A percentile compares a stretch with the other conserved stretches of the same genome.
Evolutionary conservation across 2,113 vertebrate genomes (phyloP).

Genomic region (Chloropsis cyanopogon): DNA sequence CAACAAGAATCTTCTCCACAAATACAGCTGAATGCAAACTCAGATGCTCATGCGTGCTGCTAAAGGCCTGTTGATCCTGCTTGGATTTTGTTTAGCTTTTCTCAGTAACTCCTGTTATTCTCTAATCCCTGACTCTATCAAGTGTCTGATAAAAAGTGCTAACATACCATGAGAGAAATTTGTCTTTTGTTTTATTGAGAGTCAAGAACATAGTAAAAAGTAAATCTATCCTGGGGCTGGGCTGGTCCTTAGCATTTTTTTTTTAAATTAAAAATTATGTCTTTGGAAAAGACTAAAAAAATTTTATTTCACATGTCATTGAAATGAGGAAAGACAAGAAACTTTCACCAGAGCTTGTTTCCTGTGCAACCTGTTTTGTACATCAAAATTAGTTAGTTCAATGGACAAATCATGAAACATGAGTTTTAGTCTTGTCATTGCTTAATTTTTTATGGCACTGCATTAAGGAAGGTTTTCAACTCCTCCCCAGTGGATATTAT

Average conservation of each 20-base stretch:
- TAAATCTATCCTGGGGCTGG: background rate
- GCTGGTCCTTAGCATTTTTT: background rate
- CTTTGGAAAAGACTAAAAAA: background rate
- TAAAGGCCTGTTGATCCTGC: background rate
- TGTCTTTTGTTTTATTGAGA: background rate
- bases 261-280: background rate
- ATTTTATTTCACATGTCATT: background rate
- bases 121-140: background rate
- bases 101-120: background rate
- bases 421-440: background rate
- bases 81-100: background rate
- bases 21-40: background rate
- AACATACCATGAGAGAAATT: background rate
- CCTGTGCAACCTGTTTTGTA: background rate
- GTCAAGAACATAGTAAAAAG: background rate
- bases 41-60: background rate
- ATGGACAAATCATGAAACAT: background rate
- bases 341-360: constrained; percentile 30
- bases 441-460: background rate
- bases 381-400: background rate
- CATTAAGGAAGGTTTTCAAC: constrained; percentile 26
- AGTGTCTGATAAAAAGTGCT: background rate
- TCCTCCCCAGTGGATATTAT: background rate
- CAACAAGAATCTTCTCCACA: background rate
- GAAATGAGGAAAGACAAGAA: background rate